These are phyloP conservation scores for Pardosa pseudoannulata DNA, from an alignment of 2,888 invertebrate species.

Conservation along the genomic window DNA sequence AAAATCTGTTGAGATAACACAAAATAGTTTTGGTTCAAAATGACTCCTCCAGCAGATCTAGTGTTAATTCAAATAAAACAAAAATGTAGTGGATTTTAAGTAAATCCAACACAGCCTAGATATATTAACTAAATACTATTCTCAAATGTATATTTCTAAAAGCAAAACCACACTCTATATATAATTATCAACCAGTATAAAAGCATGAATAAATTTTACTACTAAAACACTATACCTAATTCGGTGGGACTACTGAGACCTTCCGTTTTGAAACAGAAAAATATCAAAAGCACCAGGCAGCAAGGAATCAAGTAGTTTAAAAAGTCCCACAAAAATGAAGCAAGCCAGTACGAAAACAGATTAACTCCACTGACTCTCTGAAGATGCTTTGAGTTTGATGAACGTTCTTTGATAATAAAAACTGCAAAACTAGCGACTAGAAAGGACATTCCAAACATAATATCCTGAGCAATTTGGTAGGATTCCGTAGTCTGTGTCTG, in stretches of 20 bases:
- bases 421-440: slow-evolving; percentile 79
- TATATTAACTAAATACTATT: too few relatives aligned
- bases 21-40: too few relatives aligned
- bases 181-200: too few relatives aligned
- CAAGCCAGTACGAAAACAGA: slow-evolving; percentile 84
- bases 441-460: slow-evolving; percentile 82
- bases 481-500: slow-evolving; percentile 58
- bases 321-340: slow-evolving; percentile 84
- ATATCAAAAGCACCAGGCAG: slow-evolving; percentile 81
- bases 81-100: too few relatives aligned
- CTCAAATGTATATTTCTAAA: too few relatives aligned
- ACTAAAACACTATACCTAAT: too few relatives aligned
- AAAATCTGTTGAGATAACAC: too few relatives aligned
- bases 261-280: slow-evolving; percentile 83
- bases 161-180: too few relatives aligned
- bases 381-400: slow-evolving; percentile 83
- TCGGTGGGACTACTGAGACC: slow-evolving; percentile 81
- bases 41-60: too few relatives aligned
- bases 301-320: slow-evolving; percentile 82
- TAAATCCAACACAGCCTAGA: too few relatives aligned
- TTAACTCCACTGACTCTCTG: slow-evolving; percentile 86
- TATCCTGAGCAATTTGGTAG: slow-evolving; percentile 78
- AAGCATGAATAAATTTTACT: too few relatives aligned
- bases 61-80: too few relatives aligned
- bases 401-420: slow-evolving; percentile 82